Conservation (phyloP, 2,888 invertebrate species). For the Anagyrus pseudococci region DNA sequence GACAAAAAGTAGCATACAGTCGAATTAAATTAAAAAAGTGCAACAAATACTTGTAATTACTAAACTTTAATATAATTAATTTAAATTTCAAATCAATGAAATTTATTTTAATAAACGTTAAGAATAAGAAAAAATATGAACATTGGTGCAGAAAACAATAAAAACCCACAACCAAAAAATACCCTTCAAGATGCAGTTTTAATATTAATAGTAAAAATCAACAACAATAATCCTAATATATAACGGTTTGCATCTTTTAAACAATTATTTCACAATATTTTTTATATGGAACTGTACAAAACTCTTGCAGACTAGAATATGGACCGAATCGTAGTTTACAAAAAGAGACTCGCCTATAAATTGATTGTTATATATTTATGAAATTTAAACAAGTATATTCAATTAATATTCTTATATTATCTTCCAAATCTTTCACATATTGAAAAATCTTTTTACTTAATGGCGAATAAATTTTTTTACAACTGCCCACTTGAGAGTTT, state of each 20-base stretch:
- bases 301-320: conserved; percentile 37
- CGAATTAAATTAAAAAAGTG: too few species aligned
- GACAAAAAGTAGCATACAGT: too few species aligned
- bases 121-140: conserved; percentile 30
- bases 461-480: conserved; percentile 18
- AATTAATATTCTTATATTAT: too few species aligned
- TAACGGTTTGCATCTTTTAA: conserved; percentile 31
- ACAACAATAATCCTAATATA: conserved; percentile 37
- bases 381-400: too few species aligned
- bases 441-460: too few species aligned
- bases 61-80: conserved; percentile 16
- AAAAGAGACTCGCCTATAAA: conserved; percentile 14
- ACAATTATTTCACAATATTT: conserved; percentile 33
- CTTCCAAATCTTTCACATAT: too few species aligned
- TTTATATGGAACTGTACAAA: conserved; percentile 29
- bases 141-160: conserved; percentile 30
- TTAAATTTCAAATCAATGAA: conserved; percentile 25
- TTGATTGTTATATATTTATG: too few species aligned
- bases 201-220: conserved; percentile 36
- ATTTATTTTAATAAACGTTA: conserved; percentile 22
- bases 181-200: conserved; percentile 23
- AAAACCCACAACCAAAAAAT: conserved; percentile 31
- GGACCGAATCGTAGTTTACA: conserved; percentile 21
- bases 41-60: conserved; percentile 13
- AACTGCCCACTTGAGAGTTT: conserved; percentile 14